Conservation (phyloP, 2,888 invertebrate genomes). For the Nemotelus nigrinus region DNA sequence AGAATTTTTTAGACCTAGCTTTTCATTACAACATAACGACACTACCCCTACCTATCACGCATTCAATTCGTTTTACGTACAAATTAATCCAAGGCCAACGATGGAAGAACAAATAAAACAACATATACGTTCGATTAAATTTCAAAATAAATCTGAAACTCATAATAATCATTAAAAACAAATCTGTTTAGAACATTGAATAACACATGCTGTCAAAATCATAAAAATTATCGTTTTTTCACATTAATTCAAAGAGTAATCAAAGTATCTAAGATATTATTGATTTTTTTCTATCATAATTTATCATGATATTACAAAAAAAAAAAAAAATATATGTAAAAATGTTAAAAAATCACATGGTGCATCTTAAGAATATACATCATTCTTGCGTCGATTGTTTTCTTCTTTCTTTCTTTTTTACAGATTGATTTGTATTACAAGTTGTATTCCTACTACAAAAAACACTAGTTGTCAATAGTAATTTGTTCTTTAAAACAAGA, state of each 20-base stretch:
- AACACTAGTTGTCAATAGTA: background rate
- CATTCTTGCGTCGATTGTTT: slow-evolving; percentile 13
- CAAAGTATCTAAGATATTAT: background rate
- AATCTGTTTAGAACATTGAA: slow-evolving; percentile 30
- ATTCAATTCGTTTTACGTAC: too few species aligned
- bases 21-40: too few species aligned
- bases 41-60: too few species aligned
- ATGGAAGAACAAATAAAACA: slow-evolving; percentile 1
- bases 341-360: slow-evolving; percentile 38
- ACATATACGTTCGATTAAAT: background rate
- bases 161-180: slow-evolving; percentile 9
- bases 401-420: background rate
- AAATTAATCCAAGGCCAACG: too few species aligned
- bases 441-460: background rate
- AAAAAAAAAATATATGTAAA: slow-evolving; percentile 21
- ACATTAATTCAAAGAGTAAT: slow-evolving; percentile 15
- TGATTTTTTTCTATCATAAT: background rate
- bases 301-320: slow-evolving; percentile 1
- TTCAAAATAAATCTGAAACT: background rate
- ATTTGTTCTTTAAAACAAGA: slow-evolving; percentile 28
- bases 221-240: slow-evolving; percentile 6
- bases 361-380: slow-evolving; percentile 32
- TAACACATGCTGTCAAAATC: slow-evolving; percentile 23
- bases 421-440: background rate
- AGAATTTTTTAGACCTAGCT: too few species aligned